Percentiles rank a stretch among this genome's conserved stretches.
phyloP scores from a whole-genome alignment of 2,888 invertebrate genomes.

The Thymelicus sylvestris region DNA sequence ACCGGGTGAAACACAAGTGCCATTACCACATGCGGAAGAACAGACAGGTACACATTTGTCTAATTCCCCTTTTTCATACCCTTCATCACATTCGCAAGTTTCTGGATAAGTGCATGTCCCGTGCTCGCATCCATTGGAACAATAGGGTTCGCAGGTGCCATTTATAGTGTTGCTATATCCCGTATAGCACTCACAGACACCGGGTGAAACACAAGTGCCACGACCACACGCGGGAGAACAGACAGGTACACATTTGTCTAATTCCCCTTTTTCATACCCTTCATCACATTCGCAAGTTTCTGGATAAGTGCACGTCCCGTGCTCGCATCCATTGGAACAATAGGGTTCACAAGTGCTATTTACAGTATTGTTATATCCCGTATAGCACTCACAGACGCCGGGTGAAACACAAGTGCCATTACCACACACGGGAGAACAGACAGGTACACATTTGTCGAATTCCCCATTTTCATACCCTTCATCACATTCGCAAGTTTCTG shows the following conservation, averaged over 20 bases:
- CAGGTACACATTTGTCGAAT: constrained; percentile 59
- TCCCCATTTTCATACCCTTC: constrained; percentile 1
- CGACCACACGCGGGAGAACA: constrained; percentile 33
- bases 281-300: constrained; percentile 43
- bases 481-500: constrained; percentile 33
- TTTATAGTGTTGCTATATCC: constrained; percentile 46
- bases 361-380: constrained; percentile 45
- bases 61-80: constrained; percentile 30
- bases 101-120: constrained; percentile 41
- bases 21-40: constrained; percentile 72
- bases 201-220: constrained; percentile 56
- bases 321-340: constrained; percentile 45
- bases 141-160: constrained; percentile 43
- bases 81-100: constrained; percentile 26
- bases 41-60: constrained; percentile 61
- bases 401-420: constrained; percentile 77
- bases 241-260: not conserved
- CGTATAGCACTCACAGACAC: constrained; percentile 57
- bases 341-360: not conserved
- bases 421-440: constrained; percentile 65
- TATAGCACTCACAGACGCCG: constrained; percentile 67
- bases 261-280: not conserved
- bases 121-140: constrained; percentile 39
- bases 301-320: constrained; percentile 48
- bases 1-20: constrained; percentile 73